Evolutionary conservation across 1,140 invertebrate genomes (phyloP).

Genomic region (Goniozus legneri): DNA sequence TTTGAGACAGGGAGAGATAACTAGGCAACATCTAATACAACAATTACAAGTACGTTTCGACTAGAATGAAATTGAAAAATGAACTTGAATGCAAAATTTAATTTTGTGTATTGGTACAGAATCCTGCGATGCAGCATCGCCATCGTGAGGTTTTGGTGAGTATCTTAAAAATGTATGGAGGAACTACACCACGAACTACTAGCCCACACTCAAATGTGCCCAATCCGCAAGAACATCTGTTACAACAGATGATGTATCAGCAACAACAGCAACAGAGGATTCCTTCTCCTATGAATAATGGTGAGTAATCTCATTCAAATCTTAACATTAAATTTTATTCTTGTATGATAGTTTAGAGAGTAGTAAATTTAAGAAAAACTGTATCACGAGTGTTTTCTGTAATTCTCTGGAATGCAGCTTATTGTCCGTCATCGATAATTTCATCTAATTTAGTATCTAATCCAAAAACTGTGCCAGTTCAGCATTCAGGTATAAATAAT

Average conservation of each 20-base stretch:
- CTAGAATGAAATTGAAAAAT: too few relatives aligned
- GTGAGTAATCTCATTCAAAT: conserved; percentile 30
- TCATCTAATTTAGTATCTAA: conserved; percentile 64
- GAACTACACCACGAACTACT: conserved; percentile 51
- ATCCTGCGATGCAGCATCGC: conserved; percentile 66
- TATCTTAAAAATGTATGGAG: conserved; percentile 61
- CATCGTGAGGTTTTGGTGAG: conserved; percentile 70
- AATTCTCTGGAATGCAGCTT: conserved; percentile 58
- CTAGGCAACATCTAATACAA: conserved; percentile 68
- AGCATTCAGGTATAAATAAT: conserved; percentile 57
- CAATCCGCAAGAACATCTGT: conserved; percentile 43
- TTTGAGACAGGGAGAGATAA: conserved; percentile 71
- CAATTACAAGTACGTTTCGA: conserved; percentile 60
- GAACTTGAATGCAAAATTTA: conserved; percentile 6
- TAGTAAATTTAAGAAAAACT: background rate
- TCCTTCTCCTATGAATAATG: conserved; percentile 54
- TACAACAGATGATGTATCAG: conserved; percentile 48
- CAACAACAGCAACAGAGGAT: conserved; percentile 49
- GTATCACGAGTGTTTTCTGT: background rate
- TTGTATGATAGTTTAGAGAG: too few relatives aligned
- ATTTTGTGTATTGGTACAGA: conserved; percentile 40
- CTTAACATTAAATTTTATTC: too few relatives aligned
- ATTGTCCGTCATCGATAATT: conserved; percentile 55
- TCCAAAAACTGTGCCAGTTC: conserved; percentile 62
- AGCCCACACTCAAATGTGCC: conserved; percentile 52